Evolutionary conservation across 2,888 invertebrate genomes (phyloP).

Genomic region (Macaria notata): DNA sequence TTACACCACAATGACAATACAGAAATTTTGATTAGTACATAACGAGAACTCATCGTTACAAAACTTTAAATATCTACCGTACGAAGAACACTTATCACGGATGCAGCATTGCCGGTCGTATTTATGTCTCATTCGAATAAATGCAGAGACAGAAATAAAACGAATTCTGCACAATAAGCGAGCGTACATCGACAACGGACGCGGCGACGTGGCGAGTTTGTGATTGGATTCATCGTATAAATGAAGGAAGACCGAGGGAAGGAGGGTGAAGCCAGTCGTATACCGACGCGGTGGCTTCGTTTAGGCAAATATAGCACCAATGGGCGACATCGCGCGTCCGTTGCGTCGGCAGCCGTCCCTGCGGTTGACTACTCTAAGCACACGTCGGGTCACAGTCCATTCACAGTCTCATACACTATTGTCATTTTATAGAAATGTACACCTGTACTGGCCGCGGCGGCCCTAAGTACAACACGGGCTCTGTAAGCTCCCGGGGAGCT

Average conservation of each 20-base stretch:
- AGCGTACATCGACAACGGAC: slow-evolving; percentile 35
- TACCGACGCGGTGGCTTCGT: neutral
- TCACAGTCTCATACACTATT: slow-evolving; percentile 60
- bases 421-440: slow-evolving; percentile 74
- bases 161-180: slow-evolving; percentile 59
- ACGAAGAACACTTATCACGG: slow-evolving; percentile 39
- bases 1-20: slow-evolving; percentile 41
- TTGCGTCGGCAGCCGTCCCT: slow-evolving; percentile 40
- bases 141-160: slow-evolving; percentile 71
- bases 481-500: too few relatives aligned
- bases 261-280: slow-evolving; percentile 8
- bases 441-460: slow-evolving; percentile 55
- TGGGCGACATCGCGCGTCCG: slow-evolving; percentile 29
- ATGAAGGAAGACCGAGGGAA: slow-evolving; percentile 18
- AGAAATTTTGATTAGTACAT: slow-evolving; percentile 46
- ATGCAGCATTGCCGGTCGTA: slow-evolving; percentile 51
- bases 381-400: slow-evolving; percentile 46
- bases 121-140: slow-evolving; percentile 72
- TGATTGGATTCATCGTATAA: slow-evolving; percentile 14
- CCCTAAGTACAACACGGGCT: slow-evolving; percentile 44
- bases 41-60: slow-evolving; percentile 44
- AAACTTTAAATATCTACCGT: slow-evolving; percentile 40
- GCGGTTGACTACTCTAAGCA: slow-evolving; percentile 40
- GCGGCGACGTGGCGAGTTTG: slow-evolving; percentile 29
- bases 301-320: slow-evolving; percentile 19